These are phyloP conservation scores for Smittia aterrima DNA, from an alignment of 2,888 invertebrate genomes.

Conservation along the genomic window DNA sequence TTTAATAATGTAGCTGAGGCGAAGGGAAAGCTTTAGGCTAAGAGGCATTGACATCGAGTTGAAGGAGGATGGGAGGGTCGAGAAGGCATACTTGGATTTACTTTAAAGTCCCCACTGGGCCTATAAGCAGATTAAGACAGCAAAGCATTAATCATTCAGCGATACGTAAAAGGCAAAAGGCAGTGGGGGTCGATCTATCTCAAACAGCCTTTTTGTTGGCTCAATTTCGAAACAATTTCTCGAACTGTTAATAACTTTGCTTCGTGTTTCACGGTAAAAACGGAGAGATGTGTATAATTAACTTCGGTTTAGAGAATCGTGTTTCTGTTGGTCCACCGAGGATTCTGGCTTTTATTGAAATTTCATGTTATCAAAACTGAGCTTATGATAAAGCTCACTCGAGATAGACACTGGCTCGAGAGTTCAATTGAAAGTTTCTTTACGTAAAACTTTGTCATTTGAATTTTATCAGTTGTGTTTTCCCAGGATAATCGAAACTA, in stretches of 20 bases:
- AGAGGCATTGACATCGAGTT: not conserved
- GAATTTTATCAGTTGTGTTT: no score
- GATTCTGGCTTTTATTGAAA: no score
- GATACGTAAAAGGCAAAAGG: not conserved
- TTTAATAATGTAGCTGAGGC: not conserved
- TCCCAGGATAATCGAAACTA: no score
- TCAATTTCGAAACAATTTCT: not conserved
- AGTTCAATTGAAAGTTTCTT: no score
- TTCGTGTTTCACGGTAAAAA: not conserved
- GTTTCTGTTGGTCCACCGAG: no score
- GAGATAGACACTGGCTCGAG: no score
- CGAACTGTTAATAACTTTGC: not conserved
- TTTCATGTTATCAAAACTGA: no score
- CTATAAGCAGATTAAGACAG: conserved; percentile 35
- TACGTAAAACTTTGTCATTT: no score
- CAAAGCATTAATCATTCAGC: conserved; percentile 32
- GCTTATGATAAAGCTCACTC: no score
- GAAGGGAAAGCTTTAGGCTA: not conserved
- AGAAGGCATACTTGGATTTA: not conserved
- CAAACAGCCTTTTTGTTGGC: not conserved
- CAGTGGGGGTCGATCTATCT: not conserved
- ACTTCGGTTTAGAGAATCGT: no score
- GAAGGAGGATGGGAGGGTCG: not conserved
- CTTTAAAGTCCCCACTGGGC: conserved; percentile 24
- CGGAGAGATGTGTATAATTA: no score